Conservation (phyloP, 2,797 vertebrate species). For the Phrynocephalus forsythii region DNA sequence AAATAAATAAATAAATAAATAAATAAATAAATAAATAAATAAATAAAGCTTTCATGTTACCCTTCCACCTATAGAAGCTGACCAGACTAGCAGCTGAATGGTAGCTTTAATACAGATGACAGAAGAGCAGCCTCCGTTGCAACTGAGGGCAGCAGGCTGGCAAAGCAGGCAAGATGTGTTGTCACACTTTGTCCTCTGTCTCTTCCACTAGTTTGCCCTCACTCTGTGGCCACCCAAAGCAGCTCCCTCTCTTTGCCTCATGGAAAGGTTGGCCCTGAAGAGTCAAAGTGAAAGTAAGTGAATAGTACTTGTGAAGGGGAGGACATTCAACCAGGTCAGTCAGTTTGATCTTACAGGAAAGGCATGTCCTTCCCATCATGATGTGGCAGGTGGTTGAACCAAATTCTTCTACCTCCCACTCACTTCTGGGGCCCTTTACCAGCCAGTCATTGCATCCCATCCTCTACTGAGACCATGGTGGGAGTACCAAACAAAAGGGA, state of each 20-base stretch:
- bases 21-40: too few species aligned
- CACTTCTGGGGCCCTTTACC: not conserved
- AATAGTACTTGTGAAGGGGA: too few species aligned
- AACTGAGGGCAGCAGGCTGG: too few species aligned
- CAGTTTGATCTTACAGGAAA: not conserved
- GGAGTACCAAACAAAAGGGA: not conserved
- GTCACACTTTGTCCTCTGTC: not conserved
- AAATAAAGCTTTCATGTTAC: too few species aligned
- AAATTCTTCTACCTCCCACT: not conserved
- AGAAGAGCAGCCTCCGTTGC: too few species aligned
- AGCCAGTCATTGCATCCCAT: not conserved
- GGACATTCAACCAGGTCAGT: too few species aligned
- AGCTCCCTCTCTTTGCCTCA: too few species aligned
- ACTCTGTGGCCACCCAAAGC: not conserved
- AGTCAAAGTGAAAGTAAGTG: not conserved
- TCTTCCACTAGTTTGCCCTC: not conserved
- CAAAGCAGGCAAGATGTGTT: not conserved
- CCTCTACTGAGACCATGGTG: not conserved
- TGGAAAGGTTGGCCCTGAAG: not conserved
- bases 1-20: too few species aligned
- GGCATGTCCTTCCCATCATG: not conserved
- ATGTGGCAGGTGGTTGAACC: not conserved
- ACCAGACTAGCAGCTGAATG: too few species aligned
- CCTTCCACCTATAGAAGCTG: too few species aligned
- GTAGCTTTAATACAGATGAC: too few species aligned